Conservation (phyloP, 2,113 vertebrate species). For the Maccullochella peelii region DNA sequence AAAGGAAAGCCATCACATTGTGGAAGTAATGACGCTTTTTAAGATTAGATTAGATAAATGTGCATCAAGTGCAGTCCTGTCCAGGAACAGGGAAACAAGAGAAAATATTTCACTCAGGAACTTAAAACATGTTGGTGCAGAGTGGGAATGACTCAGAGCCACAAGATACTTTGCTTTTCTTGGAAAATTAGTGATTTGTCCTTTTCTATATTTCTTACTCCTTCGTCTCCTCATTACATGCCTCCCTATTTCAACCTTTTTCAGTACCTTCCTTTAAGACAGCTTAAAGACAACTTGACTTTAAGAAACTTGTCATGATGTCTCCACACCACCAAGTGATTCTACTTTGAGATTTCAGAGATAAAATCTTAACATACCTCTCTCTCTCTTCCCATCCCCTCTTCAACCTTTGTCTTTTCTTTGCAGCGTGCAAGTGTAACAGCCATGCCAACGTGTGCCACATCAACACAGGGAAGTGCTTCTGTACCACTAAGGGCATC, state of each 20-base stretch:
- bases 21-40: background rate
- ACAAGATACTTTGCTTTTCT: background rate
- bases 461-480: constrained; percentile 89
- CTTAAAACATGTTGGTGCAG: background rate
- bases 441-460: constrained; percentile 90
- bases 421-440: constrained; percentile 91
- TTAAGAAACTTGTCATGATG: background rate
- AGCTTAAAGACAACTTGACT: background rate
- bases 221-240: background rate
- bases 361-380: background rate
- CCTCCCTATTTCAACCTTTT: background rate
- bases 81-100: background rate
- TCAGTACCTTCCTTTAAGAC: no score
- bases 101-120: background rate
- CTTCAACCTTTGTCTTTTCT: background rate
- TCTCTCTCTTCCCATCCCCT: background rate
- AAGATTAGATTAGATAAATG: background rate
- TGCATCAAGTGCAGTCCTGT: background rate
- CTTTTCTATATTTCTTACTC: background rate
- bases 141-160: background rate
- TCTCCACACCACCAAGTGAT: no score
- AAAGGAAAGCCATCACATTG: background rate
- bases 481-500: constrained; percentile 93
- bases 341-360: background rate
- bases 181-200: background rate